These are phyloP conservation scores for Sebastes hubbsi DNA, from an alignment of 2,797 vertebrate species.

Conservation along the genomic window DNA sequence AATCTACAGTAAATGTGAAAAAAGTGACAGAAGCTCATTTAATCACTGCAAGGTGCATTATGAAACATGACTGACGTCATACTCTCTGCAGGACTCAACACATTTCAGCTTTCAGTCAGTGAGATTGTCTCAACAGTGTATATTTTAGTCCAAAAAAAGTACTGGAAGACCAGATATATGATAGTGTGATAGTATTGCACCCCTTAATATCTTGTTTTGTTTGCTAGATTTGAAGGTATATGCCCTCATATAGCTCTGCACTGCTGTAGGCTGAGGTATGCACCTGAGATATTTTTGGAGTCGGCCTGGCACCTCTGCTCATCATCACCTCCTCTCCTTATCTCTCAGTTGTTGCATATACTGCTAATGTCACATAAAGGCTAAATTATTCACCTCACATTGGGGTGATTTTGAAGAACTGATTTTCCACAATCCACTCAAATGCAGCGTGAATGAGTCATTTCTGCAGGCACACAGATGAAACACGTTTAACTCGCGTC, in stretches of 20 bases:
- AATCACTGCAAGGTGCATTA: background rate
- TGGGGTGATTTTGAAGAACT: constrained; percentile 21
- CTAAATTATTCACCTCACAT: background rate
- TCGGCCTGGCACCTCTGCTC: background rate
- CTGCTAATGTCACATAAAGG: background rate
- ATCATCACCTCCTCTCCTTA: background rate
- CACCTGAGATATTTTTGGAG: constrained; percentile 7
- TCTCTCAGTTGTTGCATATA: background rate
- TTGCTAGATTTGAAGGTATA: background rate
- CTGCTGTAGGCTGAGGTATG: background rate
- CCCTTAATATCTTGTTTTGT: background rate
- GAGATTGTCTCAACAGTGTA: background rate
- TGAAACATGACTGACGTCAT: background rate
- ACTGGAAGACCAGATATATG: background rate
- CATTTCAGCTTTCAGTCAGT: background rate
- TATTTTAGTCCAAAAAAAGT: background rate
- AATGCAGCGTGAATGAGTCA: background rate
- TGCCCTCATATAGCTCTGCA: background rate
- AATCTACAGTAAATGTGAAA: background rate
- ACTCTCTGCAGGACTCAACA: background rate
- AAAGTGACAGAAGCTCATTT: background rate
- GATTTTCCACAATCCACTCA: background rate
- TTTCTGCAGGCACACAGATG: background rate
- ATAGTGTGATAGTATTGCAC: background rate
- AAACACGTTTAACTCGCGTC: constrained; percentile 6